Evolutionary conservation across 1,140 invertebrate genomes (phyloP).

Genomic region (Drosophila gunungcola): DNA sequence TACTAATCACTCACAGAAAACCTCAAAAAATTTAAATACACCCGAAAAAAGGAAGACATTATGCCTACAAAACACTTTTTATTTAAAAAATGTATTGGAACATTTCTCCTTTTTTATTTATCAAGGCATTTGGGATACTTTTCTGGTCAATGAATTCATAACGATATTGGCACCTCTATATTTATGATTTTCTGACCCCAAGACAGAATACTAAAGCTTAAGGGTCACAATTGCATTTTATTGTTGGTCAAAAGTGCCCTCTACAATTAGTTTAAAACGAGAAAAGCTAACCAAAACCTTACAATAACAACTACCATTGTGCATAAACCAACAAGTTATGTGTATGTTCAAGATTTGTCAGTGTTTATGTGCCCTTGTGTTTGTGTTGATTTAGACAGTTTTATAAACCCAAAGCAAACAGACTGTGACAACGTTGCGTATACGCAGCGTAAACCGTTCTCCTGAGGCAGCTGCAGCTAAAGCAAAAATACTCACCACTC

Average conservation of each 20-base stretch:
- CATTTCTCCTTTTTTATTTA: slow-evolving; percentile 2
- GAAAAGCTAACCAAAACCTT: slow-evolving; percentile 23
- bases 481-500: slow-evolving; percentile 19
- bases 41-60: too few species aligned
- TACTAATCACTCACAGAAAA: too few species aligned
- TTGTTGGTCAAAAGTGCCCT: slow-evolving; percentile 56
- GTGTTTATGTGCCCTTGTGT: slow-evolving; percentile 29
- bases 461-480: slow-evolving; percentile 9
- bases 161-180: slow-evolving; percentile 5
- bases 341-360: slow-evolving; percentile 50
- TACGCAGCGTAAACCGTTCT: slow-evolving; percentile 38
- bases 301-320: slow-evolving; percentile 41
- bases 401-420: slow-evolving; percentile 52
- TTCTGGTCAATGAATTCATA: slow-evolving; percentile 26
- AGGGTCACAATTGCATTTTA: slow-evolving; percentile 45
- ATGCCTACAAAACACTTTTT: slow-evolving; percentile 12
- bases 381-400: slow-evolving; percentile 53
- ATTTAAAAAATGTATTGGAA: background rate
- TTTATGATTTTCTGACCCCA: background rate
- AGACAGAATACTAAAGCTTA: slow-evolving; percentile 7
- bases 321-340: slow-evolving; percentile 68
- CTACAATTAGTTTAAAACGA: slow-evolving; percentile 73
- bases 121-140: slow-evolving; percentile 19
- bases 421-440: slow-evolving; percentile 49
- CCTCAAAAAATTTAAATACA: too few species aligned